Conservation (phyloP, 2,888 invertebrate genomes). For the Rhagonycha lutea region DNA sequence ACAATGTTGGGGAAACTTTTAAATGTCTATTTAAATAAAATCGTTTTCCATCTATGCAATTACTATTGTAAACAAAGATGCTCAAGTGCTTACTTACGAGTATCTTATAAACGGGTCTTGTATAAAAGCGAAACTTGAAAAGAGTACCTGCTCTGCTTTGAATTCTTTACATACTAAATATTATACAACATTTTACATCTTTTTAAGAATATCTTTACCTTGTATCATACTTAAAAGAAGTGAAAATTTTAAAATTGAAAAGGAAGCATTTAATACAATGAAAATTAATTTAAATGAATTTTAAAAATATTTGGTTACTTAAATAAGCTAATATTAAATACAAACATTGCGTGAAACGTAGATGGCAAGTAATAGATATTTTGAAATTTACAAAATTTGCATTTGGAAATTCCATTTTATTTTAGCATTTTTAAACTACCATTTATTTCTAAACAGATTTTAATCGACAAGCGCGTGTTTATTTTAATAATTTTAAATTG, state of each 20-base stretch:
- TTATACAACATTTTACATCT: neutral
- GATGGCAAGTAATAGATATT: too few species aligned
- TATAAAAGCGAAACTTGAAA: neutral
- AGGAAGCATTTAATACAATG: neutral
- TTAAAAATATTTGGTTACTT: neutral
- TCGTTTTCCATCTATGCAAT: neutral
- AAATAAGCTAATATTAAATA: too few species aligned
- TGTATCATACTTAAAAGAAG: neutral
- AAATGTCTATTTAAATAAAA: neutral
- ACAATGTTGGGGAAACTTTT: neutral
- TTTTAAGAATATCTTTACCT: neutral
- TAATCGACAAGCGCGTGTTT: too few species aligned
- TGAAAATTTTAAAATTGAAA: neutral
- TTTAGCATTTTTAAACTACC: too few species aligned
- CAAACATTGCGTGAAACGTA: too few species aligned
- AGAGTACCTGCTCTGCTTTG: neutral
- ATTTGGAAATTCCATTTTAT: too few species aligned
- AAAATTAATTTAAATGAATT: neutral
- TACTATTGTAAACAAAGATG: neutral
- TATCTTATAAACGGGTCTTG: neutral
- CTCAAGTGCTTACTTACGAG: neutral
- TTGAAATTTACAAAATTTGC: too few species aligned
- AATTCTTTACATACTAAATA: neutral
- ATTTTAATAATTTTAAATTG: too few species aligned
- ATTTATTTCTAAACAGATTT: too few species aligned